Evolutionary conservation across 2,113 vertebrate species (phyloP), one percentile per base, ranked within the genome.

Genomic region (Ammodramus savannarum): DNA sequence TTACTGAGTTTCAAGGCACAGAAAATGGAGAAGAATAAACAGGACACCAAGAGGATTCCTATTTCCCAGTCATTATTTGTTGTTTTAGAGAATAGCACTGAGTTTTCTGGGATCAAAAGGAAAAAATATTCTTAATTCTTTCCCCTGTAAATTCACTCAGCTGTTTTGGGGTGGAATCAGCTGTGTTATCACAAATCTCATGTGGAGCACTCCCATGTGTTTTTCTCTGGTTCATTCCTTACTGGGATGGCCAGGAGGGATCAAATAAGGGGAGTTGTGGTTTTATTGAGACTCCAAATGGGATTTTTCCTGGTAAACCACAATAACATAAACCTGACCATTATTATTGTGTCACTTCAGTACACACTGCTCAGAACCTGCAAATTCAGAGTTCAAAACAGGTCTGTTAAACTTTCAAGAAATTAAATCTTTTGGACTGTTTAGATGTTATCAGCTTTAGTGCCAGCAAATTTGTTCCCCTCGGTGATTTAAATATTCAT

Each of bases 401-500:
- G 38, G 5, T 62, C 36, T 27, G 8, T 72, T 74, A 41, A 85
- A 95, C 41, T 89, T 93, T 72, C 31, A 16, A 78, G 74, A 92
- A 94, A 87, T 91, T 18, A 78, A 77, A 85, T 83, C 44, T 74
- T 94, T 89, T 86, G 69, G 82, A 75, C 90, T 95, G 68, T 89
- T 96, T 96, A 85, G 84, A 66, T 16, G 31, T 89, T 95, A 97
- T 86, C 81, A 89, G 78, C 86, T 95, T 91, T 82, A 94, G 44
- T 87, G 74, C 73, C 57, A 84, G 86, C 59, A 95, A 95, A 82
- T 95, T 96, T 96, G 90, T 97, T 97, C 90, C 88, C 76, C 81
- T 92, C 4, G 48, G 75, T 90, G 90, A 96, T 96, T 95, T 96
- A 93, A 94, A 86, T 89, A 95, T 81, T 97, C 81, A 90, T 74